Evolutionary conservation across 2,888 invertebrate species (phyloP).

Genomic region (Ectobius pallidus): DNA sequence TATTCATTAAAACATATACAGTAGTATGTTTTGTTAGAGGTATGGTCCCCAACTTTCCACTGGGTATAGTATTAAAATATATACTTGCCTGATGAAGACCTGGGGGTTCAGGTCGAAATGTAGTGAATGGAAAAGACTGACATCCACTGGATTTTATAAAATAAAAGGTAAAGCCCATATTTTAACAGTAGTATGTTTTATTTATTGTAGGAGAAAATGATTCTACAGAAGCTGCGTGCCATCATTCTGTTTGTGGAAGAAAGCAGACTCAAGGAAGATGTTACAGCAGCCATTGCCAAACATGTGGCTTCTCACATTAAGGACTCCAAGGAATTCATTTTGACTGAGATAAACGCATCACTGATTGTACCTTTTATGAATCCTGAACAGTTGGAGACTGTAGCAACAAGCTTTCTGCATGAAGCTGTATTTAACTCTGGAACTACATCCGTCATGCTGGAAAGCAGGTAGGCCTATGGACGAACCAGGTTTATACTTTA

Average conservation of each 20-base stretch:
- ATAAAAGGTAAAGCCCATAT: too few relatives aligned
- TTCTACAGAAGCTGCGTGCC: conserved; percentile 26
- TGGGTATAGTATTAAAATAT: too few relatives aligned
- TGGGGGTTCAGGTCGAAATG: too few relatives aligned
- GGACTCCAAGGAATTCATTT: neutral
- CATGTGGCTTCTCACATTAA: conserved; percentile 7
- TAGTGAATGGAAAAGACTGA: too few relatives aligned
- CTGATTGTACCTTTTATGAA: conserved; percentile 9
- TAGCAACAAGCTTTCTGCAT: conserved; percentile 17
- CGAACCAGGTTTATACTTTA: too few relatives aligned
- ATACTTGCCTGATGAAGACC: too few relatives aligned
- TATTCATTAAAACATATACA: too few relatives aligned
- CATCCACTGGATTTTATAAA: too few relatives aligned
- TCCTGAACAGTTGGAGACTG: neutral
- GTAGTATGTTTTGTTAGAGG: too few relatives aligned
- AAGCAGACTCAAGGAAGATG: conserved; percentile 17
- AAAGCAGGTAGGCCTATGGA: conserved; percentile 34
- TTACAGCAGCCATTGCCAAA: neutral
- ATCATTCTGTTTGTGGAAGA: conserved; percentile 11
- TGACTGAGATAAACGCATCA: conserved; percentile 11
- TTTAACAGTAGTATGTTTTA: neutral
- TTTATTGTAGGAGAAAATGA: conserved; percentile 23
- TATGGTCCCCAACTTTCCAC: too few relatives aligned
- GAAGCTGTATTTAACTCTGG: neutral
- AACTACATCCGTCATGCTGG: neutral